Percentiles rank a stretch among this genome's conserved stretches.
Evolutionary conservation across 2,113 vertebrate species (phyloP).

Genomic region (Leptosomus discolor): DNA sequence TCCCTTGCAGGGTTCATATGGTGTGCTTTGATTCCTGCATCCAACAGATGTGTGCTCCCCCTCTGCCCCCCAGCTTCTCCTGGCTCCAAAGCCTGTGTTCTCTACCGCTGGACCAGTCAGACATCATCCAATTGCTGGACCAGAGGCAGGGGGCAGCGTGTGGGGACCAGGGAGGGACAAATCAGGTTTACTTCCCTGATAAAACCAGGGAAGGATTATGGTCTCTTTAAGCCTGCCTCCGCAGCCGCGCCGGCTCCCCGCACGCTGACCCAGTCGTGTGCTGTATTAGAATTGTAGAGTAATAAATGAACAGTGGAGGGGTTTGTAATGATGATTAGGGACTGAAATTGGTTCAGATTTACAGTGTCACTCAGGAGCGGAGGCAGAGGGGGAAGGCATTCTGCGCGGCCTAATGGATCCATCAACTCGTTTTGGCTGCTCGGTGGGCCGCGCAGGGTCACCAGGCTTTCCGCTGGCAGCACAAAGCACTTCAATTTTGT

Average conservation of each 20-base stretch:
- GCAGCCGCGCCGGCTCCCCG: neutral
- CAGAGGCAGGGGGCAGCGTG: neutral
- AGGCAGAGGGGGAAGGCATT: constrained; percentile 92
- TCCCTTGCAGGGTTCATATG: accelerated
- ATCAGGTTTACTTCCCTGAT: neutral
- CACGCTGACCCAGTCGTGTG: constrained; percentile 81
- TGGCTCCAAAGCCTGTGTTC: accelerated
- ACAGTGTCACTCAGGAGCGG: constrained; percentile 96
- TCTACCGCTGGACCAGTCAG: neutral
- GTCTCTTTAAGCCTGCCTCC: constrained; percentile 83
- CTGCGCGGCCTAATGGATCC: constrained; percentile 99
- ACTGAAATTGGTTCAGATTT: constrained; percentile 99
- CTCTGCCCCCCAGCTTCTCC: neutral
- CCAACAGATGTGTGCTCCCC: neutral
- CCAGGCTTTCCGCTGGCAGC: constrained; percentile 98
- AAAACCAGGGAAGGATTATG: constrained; percentile 50
- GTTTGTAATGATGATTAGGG: constrained; percentile 99
- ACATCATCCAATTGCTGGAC: neutral
- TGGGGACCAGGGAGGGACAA: neutral
- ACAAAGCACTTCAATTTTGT: constrained; percentile 99
- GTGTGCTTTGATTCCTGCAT: accelerated
- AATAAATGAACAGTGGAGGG: constrained; percentile 96
- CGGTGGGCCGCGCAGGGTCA: constrained; percentile 98
- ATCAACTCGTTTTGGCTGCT: constrained; percentile 97
- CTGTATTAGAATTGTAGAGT: constrained; percentile 87